Conservation (phyloP, 1,140 invertebrate genomes). For the Oreohelix idahoensis region DNA sequence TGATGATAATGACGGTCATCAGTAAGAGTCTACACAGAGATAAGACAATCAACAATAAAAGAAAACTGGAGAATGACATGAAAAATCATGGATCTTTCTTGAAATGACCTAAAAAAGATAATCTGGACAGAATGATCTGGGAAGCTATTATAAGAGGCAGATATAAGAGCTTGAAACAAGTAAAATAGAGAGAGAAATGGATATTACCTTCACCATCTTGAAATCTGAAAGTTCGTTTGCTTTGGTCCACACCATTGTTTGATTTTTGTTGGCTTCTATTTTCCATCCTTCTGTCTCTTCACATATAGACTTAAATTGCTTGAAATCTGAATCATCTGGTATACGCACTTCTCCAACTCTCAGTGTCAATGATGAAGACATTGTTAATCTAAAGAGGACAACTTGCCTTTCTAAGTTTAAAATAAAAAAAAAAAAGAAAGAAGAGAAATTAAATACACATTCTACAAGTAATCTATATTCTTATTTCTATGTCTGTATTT, state of each 20-base stretch:
- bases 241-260: slow-evolving; percentile 86
- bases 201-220: slow-evolving; percentile 71
- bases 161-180: too few species aligned
- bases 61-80: too few species aligned
- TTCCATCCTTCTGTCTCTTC: slow-evolving; percentile 85
- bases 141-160: too few species aligned
- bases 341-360: slow-evolving; percentile 50
- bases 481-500: too few species aligned
- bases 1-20: too few species aligned
- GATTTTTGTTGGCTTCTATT: slow-evolving; percentile 85
- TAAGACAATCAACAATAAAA: too few species aligned
- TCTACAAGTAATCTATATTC: too few species aligned
- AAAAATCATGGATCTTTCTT: too few species aligned
- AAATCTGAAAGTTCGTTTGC: slow-evolving; percentile 71
- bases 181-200: background rate
- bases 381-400: background rate
- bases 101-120: too few species aligned
- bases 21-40: too few species aligned
- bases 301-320: slow-evolving; percentile 82
- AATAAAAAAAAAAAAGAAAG: background rate
- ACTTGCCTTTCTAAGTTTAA: background rate
- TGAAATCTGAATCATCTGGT: slow-evolving; percentile 86
- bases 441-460: too few species aligned
- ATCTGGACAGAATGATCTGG: too few species aligned
- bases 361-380: slow-evolving; percentile 20